Conservation (phyloP, 2,888 invertebrate genomes). For the Meghimatium bilineatum region DNA sequence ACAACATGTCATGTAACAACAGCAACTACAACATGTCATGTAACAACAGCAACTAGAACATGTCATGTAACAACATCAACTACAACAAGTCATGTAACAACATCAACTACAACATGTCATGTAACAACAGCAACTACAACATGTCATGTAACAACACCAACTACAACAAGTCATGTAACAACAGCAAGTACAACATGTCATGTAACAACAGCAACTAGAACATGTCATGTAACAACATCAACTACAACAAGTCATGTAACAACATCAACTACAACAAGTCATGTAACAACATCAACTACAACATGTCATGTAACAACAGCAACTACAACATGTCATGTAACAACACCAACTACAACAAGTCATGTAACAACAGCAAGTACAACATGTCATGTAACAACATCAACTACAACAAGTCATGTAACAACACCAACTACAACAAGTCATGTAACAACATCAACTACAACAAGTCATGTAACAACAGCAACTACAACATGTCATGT, state of each 20-base stretch:
- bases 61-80: constrained; percentile 1
- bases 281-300: neutral
- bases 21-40: neutral
- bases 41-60: neutral
- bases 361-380: neutral
- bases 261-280: too few relatives aligned
- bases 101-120: neutral
- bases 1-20: neutral
- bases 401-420: neutral
- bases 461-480: too few relatives aligned
- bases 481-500: too few relatives aligned
- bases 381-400: neutral
- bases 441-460: too few relatives aligned
- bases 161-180: too few relatives aligned
- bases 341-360: neutral
- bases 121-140: constrained; percentile 21
- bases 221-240: too few relatives aligned
- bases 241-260: too few relatives aligned
- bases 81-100: neutral
- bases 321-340: neutral
- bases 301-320: neutral
- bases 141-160: too few relatives aligned
- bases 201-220: too few relatives aligned
- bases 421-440: neutral
- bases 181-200: too few relatives aligned